These are phyloP conservation scores for Aramus guarauna DNA, from an alignment of 2,113 vertebrate species.

Conservation along the genomic window DNA sequence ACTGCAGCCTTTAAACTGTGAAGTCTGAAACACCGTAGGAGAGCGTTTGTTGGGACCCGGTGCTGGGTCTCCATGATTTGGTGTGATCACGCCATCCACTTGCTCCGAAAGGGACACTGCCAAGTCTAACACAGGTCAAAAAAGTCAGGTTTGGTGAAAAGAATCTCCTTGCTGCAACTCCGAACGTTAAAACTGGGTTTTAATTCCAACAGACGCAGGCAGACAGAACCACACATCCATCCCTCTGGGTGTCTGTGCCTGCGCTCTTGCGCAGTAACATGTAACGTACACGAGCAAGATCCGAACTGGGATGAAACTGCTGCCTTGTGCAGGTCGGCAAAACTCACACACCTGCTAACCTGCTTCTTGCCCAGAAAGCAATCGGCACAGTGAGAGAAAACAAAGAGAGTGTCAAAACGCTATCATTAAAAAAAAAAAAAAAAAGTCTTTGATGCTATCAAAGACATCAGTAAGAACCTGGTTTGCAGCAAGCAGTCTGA, in stretches of 20 bases:
- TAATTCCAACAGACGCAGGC: neutral
- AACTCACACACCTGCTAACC: neutral
- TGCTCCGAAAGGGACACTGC: neutral
- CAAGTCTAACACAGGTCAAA: neutral
- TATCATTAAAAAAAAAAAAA: neutral
- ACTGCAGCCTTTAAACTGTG: neutral
- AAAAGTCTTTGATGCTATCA: neutral
- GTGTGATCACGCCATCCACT: fast-evolving
- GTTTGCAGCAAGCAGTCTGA: neutral
- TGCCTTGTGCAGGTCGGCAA: neutral
- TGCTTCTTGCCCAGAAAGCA: neutral
- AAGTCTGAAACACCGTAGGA: neutral
- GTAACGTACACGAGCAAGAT: fast-evolving
- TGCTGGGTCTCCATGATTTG: fast-evolving
- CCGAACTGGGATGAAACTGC: neutral
- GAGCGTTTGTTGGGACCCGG: neutral
- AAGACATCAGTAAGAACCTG: neutral
- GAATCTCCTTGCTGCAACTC: neutral
- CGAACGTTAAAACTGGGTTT: neutral
- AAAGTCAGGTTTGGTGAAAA: neutral
- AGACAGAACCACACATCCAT: neutral
- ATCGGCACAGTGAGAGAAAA: neutral
- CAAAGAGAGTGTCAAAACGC: neutral
- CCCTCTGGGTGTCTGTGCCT: fast-evolving
- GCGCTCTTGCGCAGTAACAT: neutral